Conservation (phyloP, 37 sponge, comb jelly and placozoan genomes). For the Ephydatia muelleri region DNA sequence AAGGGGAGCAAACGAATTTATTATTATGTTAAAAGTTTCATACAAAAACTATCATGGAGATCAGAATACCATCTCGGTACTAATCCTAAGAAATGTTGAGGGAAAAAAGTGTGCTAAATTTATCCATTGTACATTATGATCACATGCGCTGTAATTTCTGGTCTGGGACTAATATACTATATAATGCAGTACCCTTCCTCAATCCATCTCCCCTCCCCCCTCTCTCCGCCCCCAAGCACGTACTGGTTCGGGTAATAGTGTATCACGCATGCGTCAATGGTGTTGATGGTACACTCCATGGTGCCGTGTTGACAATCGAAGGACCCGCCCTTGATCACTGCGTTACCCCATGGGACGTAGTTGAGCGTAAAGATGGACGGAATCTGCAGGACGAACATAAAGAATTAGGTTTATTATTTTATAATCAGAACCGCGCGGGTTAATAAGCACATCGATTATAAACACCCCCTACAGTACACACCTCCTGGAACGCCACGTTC, state of each 20-base stretch:
- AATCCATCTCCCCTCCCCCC: background rate
- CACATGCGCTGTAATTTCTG: no score
- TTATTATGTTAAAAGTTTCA: no score
- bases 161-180: no score
- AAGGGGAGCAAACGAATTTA: no score
- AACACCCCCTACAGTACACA: background rate
- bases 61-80: no score
- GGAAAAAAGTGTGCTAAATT: no score
- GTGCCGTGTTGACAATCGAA: slow-evolving; percentile 85
- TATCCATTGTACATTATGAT: no score
- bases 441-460: no score
- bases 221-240: background rate
- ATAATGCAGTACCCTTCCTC: no score
- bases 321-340: slow-evolving; percentile 41
- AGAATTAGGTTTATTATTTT: no score
- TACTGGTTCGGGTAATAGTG: slow-evolving; percentile 69
- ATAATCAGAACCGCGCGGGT: background rate
- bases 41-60: no score
- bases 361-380: slow-evolving; percentile 59
- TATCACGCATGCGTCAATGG: slow-evolving; percentile 75
- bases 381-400: slow-evolving; percentile 38
- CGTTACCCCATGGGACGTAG: slow-evolving; percentile 92
- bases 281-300: slow-evolving; percentile 87
- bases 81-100: no score
- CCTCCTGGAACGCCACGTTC: slow-evolving; percentile 75